Conservation (phyloP, 2,797 vertebrate species). For the Peromyscus melanophrys region DNA sequence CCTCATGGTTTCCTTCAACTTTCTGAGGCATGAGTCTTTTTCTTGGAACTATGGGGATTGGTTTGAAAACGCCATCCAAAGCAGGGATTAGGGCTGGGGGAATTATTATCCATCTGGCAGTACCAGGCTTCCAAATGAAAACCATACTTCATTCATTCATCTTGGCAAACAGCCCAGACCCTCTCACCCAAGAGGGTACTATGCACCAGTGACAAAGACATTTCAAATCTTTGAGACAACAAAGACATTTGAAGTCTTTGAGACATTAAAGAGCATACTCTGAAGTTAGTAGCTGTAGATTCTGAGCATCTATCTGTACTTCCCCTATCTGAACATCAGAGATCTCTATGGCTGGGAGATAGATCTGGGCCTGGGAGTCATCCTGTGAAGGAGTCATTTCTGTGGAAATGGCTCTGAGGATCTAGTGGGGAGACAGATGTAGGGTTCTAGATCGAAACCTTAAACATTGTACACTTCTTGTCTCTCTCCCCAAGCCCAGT, state of each 20-base stretch:
- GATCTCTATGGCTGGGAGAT: neutral
- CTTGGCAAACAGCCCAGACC: neutral
- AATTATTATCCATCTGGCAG: neutral
- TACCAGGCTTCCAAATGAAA: constrained; percentile 48
- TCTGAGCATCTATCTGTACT: neutral
- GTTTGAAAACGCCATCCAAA: constrained; percentile 28
- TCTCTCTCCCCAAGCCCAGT: neutral
- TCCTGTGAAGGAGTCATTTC: neutral
- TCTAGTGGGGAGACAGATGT: neutral
- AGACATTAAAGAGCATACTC: constrained; percentile 1
- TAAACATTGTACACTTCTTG: neutral
- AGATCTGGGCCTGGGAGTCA: neutral
- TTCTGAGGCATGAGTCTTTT: neutral
- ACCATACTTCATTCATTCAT: neutral
- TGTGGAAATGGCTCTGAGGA: neutral
- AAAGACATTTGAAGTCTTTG: neutral
- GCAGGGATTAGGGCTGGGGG: neutral
- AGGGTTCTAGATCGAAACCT: neutral
- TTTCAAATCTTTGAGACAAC: neutral
- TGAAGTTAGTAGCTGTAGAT: neutral
- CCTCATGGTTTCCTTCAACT: neutral
- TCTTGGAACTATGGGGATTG: neutral
- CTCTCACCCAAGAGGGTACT: neutral
- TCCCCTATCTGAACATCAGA: neutral
- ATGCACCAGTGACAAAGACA: neutral